Evolutionary conservation across 2,113 vertebrate species (phyloP).

Genomic region (Rhabdomys dilectus): DNA sequence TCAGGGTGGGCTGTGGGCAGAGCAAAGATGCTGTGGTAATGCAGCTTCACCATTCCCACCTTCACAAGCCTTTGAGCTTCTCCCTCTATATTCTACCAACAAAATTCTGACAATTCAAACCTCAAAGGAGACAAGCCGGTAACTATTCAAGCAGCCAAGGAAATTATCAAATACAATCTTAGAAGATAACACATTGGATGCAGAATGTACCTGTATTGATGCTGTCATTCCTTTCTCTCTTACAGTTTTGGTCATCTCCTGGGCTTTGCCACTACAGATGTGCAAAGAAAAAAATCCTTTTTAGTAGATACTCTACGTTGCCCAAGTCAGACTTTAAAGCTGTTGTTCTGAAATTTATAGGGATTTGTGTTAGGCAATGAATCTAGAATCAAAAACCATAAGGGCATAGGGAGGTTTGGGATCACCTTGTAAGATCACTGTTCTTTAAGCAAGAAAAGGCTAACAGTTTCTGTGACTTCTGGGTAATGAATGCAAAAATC

Average conservation of each 20-base stretch:
- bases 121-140: background rate
- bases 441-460: background rate
- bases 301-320: background rate
- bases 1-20: background rate
- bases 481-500: background rate
- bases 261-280: background rate
- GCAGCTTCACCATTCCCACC: background rate
- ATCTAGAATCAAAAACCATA: background rate
- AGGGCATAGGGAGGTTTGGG: background rate
- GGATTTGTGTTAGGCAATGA: constrained; percentile 45
- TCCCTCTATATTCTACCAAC: background rate
- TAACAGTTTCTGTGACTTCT: background rate
- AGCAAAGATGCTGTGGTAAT: background rate
- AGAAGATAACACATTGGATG: background rate
- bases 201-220: background rate
- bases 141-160: background rate
- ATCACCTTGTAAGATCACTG: background rate
- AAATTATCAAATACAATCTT: constrained; percentile 1
- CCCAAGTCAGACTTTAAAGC: background rate
- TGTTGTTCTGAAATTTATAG: background rate
- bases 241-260: background rate
- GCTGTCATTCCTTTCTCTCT: background rate
- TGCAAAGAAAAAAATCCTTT: background rate
- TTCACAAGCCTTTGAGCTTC: background rate
- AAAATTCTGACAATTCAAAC: constrained; percentile 18